Percentiles rank a stretch among this genome's conserved stretches.
These are phyloP conservation scores for Anneissia japonica DNA, from an alignment of 35 echinoderm and acorn worm genomes.

Conservation along the genomic window DNA sequence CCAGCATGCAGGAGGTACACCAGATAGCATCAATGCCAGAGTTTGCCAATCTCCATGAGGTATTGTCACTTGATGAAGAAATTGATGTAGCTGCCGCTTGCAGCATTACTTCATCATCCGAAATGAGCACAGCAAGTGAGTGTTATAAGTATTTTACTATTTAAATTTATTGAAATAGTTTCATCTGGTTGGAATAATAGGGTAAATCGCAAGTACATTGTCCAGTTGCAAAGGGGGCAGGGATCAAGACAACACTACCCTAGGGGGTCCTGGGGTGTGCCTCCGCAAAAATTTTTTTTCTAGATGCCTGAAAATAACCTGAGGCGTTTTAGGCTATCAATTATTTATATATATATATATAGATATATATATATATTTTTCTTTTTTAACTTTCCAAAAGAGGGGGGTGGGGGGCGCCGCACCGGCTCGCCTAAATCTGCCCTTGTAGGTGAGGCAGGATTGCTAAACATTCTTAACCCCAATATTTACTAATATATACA, in stretches of 20 bases:
- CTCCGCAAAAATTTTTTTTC: too few species aligned
- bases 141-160: not conserved
- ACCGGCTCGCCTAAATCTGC: too few species aligned
- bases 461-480: too few species aligned
- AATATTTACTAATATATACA: too few species aligned
- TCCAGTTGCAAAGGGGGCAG: not conserved
- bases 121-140: constrained; percentile 20
- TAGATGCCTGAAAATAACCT: too few species aligned
- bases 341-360: too few species aligned
- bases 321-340: too few species aligned
- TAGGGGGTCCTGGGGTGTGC: too few species aligned
- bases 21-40: constrained; percentile 56
- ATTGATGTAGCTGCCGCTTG: constrained; percentile 47
- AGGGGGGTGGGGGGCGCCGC: too few species aligned
- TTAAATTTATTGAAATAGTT: not conserved
- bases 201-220: not conserved
- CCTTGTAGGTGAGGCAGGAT: too few species aligned
- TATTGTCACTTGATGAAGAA: constrained; percentile 63
- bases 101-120: constrained; percentile 6
- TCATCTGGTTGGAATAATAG: not conserved
- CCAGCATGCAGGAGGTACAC: constrained; percentile 67
- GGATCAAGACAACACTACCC: not conserved
- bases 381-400: too few species aligned
- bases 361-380: too few species aligned
- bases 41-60: constrained; percentile 71